Evolutionary conservation across 2,888 invertebrate species (phyloP).

Genomic region (Opisthograptis luteolata): DNA sequence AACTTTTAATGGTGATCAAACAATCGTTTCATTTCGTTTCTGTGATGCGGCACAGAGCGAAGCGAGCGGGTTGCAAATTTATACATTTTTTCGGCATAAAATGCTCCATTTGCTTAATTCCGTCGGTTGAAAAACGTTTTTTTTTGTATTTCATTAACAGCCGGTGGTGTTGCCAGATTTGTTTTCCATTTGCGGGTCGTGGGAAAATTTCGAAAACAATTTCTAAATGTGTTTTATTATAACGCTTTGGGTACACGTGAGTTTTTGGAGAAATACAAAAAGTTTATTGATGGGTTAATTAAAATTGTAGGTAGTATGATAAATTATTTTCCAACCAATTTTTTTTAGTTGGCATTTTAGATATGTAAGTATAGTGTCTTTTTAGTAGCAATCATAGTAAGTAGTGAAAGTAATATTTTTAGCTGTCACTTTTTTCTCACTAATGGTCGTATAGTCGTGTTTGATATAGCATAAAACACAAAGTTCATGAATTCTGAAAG

Average conservation of each 20-base stretch:
- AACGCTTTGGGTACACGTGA: conserved; percentile 4
- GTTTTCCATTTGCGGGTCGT: conserved; percentile 34
- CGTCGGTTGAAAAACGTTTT: conserved; percentile 48
- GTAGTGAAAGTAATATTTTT: neutral
- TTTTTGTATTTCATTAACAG: conserved; percentile 41
- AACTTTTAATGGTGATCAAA: conserved; percentile 80
- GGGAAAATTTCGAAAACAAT: conserved; percentile 21
- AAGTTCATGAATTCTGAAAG: conserved; percentile 21
- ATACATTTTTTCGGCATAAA: conserved; percentile 40
- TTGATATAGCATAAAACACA: conserved; percentile 7
- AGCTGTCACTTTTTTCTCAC: neutral
- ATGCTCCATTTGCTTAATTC: conserved; percentile 58
- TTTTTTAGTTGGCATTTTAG: too few relatives aligned
- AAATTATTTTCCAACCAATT: too few relatives aligned
- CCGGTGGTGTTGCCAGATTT: conserved; percentile 35
- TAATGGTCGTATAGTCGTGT: conserved; percentile 11
- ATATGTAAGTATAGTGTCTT: too few relatives aligned
- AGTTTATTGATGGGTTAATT: conserved; percentile 2
- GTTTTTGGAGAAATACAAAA: neutral
- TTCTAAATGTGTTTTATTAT: conserved; percentile 20
- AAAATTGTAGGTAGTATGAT: neutral
- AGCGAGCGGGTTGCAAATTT: conserved; percentile 49
- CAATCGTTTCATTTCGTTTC: conserved; percentile 67
- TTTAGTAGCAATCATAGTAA: too few relatives aligned
- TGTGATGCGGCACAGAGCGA: conserved; percentile 40